Base-by-base conservation (phyloP, 2,113 vertebrate species). In the Gymnorhina tibicen region DNA sequence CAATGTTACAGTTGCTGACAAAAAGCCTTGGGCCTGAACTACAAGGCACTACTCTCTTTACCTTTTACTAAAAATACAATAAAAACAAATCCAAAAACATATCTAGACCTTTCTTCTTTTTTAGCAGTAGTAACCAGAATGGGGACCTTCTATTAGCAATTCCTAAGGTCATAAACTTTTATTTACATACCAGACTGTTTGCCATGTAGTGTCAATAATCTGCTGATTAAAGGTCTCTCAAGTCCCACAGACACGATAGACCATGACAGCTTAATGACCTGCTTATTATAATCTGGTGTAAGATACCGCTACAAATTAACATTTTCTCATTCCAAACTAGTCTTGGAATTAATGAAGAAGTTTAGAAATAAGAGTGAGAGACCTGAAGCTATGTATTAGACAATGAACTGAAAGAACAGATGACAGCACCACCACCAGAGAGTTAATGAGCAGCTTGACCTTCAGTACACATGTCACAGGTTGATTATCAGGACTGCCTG, bases 191-290 rank as follows among this genome's bases (percentile, higher is more conserved):
- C 39, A 87, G 84, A 94, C 64, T 74, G 66, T 68, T 83, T 69
- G 39, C 63, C 33, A 67, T 11, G 14, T 56, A 90, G 50, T 64
- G 60, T 78, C 88, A 86, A 92, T 96, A 95, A 88, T 75, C 88
- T 75, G 78, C 63, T 88, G 82, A 94, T 96, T 92, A 94, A 96
- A 90, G 55, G 82, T 86, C 55, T 70, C 85, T 67, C 49, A 86
- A 94, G 33, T 88, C 79, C 64, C 30, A 37, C 62, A 94, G 89
- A 88, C 76, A 84, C 1, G 3, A 84, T 2, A 78, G 82, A 84
- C 56, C 68, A 7, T 80, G 93, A 96, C 87, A 88, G 67, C 27
- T 95, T 85, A 94, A 86, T 70, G 59, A 95, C 53, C 39, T 1
- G 6, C 64, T 86, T 83, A 91, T 52, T 90, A 41, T 50, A 83